Evolutionary conservation across 1,140 invertebrate genomes (phyloP), one percentile per base, ranked within the genome.

Genomic region (Macrobrachium rosenbergii): DNA sequence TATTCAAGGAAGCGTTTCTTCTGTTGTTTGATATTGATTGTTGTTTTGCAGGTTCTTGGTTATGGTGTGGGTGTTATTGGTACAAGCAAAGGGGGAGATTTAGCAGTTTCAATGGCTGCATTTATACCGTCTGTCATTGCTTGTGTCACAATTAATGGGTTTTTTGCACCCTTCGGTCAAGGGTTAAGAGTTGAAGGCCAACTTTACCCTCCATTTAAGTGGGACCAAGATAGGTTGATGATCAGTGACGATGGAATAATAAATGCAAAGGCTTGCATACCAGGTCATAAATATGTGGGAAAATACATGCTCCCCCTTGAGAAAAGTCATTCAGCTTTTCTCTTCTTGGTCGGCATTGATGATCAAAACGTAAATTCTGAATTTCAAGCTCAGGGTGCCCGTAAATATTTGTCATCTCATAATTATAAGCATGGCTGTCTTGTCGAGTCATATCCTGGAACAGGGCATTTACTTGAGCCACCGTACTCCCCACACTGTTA

Each of bases 51-150:
- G 78, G 62, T 81, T 19, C 21, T 81, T 28, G 14, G 12, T 43
- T 23, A 63, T 64, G 78, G 78, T 64, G 78, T 81, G 6, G 78
- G 78, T 17, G 78, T 81, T 17, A 81, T 64, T 81, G 78, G 78
- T 16, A 81, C 78, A 81, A 81, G 78, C 19, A 81, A 81, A 43
- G 78, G 78, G 21, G 78, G 78, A 14, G 78, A 81, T 28, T 64
- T 81, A 45, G 78, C 78, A 43, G 59, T 81, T 8, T 62, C 59
- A n/a, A 81, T 81, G 78, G 78, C 78, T 37, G 59, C 78, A 81
- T 81, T 81, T 63, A 81, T 81, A 63, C 78, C 78, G 17, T 63
- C 59, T 16, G 78, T 81, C 23, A 58, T 23, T 81, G 78, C 60
- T 43, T 81, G 78, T 81, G 60, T 81, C 37, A 45, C 58, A 16